These are phyloP conservation scores for Delichon dasypus DNA, from an alignment of 2,797 vertebrate genomes.

Conservation along the genomic window DNA sequence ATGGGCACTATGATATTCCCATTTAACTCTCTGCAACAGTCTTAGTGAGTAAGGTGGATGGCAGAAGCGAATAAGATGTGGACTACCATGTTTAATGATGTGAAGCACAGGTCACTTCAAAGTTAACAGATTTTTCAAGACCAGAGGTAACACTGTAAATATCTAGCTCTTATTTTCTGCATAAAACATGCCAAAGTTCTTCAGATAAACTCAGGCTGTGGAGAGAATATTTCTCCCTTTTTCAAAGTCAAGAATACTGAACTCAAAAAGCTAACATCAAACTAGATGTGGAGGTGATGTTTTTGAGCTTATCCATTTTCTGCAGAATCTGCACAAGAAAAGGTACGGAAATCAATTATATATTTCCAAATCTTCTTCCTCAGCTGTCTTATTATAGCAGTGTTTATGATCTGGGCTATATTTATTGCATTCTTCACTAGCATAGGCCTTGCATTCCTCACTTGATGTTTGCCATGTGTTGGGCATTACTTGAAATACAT, in stretches of 20 bases:
- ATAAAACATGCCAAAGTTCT: slow-evolving; percentile 23
- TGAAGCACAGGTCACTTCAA: neutral
- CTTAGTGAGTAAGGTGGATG: neutral
- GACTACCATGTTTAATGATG: neutral
- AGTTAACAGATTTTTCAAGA: slow-evolving; percentile 26
- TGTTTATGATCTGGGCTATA: slow-evolving; percentile 70
- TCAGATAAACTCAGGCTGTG: slow-evolving; percentile 13
- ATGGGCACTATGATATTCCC: neutral
- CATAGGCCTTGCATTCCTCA: slow-evolving; percentile 64
- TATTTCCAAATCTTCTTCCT: slow-evolving; percentile 57
- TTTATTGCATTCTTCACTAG: slow-evolving; percentile 68
- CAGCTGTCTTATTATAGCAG: slow-evolving; percentile 59
- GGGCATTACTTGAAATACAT: slow-evolving; percentile 64
- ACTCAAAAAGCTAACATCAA: neutral
- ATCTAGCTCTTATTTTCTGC: slow-evolving; percentile 18
- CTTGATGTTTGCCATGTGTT: slow-evolving; percentile 73
- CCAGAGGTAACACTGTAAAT: slow-evolving; percentile 18
- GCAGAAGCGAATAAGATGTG: neutral
- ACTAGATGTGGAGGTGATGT: neutral
- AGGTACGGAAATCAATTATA: slow-evolving; percentile 51
- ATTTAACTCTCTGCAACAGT: neutral
- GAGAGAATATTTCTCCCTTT: neutral
- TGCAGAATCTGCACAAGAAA: slow-evolving; percentile 10
- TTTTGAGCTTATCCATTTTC: slow-evolving; percentile 15
- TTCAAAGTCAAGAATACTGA: neutral